Evolutionary conservation across 2,113 vertebrate genomes (phyloP), one percentile per base, ranked within the genome.

Genomic region (Coturnix japonica): DNA sequence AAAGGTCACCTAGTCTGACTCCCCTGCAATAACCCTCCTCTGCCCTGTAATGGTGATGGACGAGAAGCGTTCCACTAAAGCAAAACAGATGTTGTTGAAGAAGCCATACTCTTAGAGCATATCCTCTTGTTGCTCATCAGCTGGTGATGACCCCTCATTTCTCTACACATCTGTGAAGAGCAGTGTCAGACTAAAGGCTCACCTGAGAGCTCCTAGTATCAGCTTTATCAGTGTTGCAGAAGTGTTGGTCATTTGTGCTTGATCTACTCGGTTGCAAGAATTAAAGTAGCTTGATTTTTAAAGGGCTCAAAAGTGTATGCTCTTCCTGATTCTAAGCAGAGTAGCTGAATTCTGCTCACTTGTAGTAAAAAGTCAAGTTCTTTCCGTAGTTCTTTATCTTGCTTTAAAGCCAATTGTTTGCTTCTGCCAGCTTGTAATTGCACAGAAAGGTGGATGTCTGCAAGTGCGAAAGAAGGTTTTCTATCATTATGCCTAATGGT

Each of bases 401-500:
- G 51, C 88, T 91, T 95, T 81, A 81, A 69, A 92, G 74, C 60
- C 82, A 87, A 85, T 86, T 92, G 76, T 95, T 96, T 96, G 43
- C 85, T 95, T 85, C 93, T 96, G 91, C 91, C 92, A 95, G 60
- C 61, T 91, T 13, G 8, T 94, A 96, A 92, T 85, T 93, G 85
- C 74, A 85, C 67, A 61, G 72, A 90, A 95, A 92, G 35, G 80
- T 44, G 82, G 65, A 78, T 7, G 61, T 37, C 91, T 89, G 31
- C 9, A 35, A 94, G n/a, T 57, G 79, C 80, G 80, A 94, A 95
- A 69, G 77, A 88, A 87, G 46, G 74, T 82, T 91, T 96, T 96
- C 95, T 92, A 64, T 96, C 95, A 96, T 90, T 91, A 73, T 81
- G 71, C 88, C 85, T 96, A 95, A 96, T 92, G 80, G 87, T 39